Evolutionary conservation across 2,797 vertebrate species (phyloP).

Genomic region (Cyclopterus lumpus): DNA sequence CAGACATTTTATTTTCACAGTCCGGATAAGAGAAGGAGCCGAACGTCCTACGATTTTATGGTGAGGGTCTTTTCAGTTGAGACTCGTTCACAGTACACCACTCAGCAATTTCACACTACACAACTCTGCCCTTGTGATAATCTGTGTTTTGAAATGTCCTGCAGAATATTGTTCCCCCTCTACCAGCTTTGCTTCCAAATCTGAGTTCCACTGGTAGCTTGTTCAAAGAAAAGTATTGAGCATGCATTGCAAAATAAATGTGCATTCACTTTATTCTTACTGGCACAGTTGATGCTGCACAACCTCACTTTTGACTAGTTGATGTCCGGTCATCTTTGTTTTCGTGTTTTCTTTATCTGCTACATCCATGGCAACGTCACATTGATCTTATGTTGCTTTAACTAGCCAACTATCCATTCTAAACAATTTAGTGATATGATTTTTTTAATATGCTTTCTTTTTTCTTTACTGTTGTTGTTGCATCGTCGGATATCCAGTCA

Average conservation of each 20-base stretch:
- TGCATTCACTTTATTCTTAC: neutral
- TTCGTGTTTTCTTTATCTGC: neutral
- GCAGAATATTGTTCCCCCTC: conserved; percentile 46
- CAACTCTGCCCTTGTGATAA: conserved; percentile 54
- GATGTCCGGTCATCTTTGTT: conserved; percentile 1
- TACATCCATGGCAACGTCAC: neutral
- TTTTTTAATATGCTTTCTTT: conserved; percentile 27
- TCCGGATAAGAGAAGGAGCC: conserved; percentile 28
- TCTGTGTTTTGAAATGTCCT: conserved; percentile 60
- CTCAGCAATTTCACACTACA: conserved; percentile 66
- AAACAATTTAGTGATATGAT: neutral
- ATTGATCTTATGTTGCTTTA: neutral
- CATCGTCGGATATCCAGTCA: conserved; percentile 51
- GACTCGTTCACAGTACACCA: conserved; percentile 51
- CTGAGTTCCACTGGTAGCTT: conserved; percentile 5
- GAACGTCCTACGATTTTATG: conserved; percentile 43
- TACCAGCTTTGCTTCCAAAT: conserved; percentile 29
- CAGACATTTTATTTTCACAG: conserved; percentile 45
- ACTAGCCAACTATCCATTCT: neutral
- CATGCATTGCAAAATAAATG: conserved; percentile 17
- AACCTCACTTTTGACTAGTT: neutral
- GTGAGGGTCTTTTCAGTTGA: conserved; percentile 45
- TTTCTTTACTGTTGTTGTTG: conserved; percentile 33
- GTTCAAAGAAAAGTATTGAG: conserved; percentile 18
- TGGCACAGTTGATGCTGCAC: neutral